These are phyloP conservation scores for Sinhomidia bicolor DNA, from an alignment of 2,888 invertebrate genomes.

Conservation along the genomic window DNA sequence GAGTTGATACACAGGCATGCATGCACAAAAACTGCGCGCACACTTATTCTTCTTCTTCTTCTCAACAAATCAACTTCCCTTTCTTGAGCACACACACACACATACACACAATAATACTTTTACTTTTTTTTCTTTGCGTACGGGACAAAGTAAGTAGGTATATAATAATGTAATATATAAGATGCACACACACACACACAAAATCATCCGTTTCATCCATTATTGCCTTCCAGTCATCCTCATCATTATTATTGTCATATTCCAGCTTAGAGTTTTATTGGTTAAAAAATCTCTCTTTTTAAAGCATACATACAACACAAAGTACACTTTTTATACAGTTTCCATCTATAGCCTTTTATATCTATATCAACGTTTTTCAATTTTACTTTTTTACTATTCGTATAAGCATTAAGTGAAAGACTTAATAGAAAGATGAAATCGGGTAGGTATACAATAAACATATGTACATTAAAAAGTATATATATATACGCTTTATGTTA, in stretches of 20 bases:
- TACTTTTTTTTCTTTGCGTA: slow-evolving; percentile 20
- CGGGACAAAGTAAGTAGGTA: background rate
- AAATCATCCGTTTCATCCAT: slow-evolving; percentile 53
- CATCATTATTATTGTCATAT: slow-evolving; percentile 41
- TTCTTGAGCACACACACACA: slow-evolving; percentile 5
- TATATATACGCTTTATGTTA: slow-evolving; percentile 32
- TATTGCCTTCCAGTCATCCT: slow-evolving; percentile 65
- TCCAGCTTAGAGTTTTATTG: background rate
- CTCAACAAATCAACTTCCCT: slow-evolving; percentile 64
- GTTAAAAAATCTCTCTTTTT: background rate
- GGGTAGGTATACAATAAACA: background rate
- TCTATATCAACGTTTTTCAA: slow-evolving; percentile 11
- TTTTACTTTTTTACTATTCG: background rate
- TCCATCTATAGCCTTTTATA: background rate
- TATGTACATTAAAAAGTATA: background rate
- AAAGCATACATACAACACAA: background rate
- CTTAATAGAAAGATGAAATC: slow-evolving; percentile 11
- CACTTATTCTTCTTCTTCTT: slow-evolving; percentile 32
- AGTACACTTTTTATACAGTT: too few species aligned
- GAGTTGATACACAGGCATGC: slow-evolving; percentile 45
- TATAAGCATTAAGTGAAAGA: background rate
- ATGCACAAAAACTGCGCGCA: slow-evolving; percentile 6
- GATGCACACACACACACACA: slow-evolving; percentile 42
- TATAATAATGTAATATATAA: slow-evolving; percentile 38
- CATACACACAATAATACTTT: slow-evolving; percentile 15